Evolutionary conservation across 2,797 vertebrate genomes (phyloP).

Genomic region (Meda fulgida): DNA sequence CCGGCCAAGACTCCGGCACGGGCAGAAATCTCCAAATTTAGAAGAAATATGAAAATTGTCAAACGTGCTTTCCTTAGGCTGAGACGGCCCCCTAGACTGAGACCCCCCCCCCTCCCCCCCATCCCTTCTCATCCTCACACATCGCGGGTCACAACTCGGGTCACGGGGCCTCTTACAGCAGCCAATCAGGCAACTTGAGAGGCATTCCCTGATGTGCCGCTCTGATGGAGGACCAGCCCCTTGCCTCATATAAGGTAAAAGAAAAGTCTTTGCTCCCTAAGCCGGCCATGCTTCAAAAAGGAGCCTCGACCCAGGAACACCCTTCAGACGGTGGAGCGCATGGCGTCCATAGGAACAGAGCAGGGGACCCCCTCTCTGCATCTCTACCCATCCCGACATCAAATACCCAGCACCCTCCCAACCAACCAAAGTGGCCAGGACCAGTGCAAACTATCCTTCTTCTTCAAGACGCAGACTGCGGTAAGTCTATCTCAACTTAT

Average conservation of each 20-base stretch:
- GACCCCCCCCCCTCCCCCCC: conserved; percentile 57
- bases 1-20: conserved; percentile 85
- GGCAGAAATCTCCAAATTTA: conserved; percentile 97
- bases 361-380: conserved; percentile 41
- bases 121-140: conserved; percentile 56
- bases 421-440: conserved; percentile 1
- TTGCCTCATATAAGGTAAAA: conserved; percentile 94
- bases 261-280: conserved; percentile 76
- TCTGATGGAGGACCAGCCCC: conserved; percentile 78
- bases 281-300: conserved; percentile 69
- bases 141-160: conserved; percentile 78
- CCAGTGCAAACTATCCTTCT: conserved; percentile 18
- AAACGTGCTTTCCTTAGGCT: conserved; percentile 87
- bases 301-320: conserved; percentile 49
- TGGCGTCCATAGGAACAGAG: conserved; percentile 51
- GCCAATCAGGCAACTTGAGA: conserved; percentile 80
- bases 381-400: conserved; percentile 8
- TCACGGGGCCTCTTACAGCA: conserved; percentile 73
- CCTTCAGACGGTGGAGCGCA: conserved; percentile 37
- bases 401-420: conserved; percentile 11
- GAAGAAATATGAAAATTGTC: conserved; percentile 98
- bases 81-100: conserved; percentile 73
- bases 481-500: conserved; percentile 52
- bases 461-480: conserved; percentile 11
- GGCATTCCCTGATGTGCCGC: conserved; percentile 74